These are phyloP conservation scores for Austrofundulus limnaeus DNA, from an alignment of 2,113 vertebrate species.

Conservation along the genomic window DNA sequence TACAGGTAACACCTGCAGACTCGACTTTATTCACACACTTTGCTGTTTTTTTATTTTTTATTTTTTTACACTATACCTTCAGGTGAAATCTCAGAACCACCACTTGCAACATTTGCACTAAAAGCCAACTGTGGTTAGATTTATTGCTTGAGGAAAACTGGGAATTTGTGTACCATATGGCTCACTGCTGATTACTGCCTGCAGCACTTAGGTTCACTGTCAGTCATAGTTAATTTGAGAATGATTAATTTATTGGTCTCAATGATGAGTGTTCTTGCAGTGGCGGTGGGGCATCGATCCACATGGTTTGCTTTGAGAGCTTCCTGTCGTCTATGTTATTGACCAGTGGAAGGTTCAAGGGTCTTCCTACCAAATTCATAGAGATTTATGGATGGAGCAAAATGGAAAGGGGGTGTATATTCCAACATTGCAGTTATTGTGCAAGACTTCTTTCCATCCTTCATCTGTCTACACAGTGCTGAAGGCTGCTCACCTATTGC, in stretches of 20 bases:
- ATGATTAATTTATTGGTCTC: conserved; percentile 51
- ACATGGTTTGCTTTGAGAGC: conserved; percentile 30
- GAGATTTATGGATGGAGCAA: conserved; percentile 7
- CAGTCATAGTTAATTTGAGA: conserved; percentile 51
- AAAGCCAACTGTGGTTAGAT: conserved; percentile 5
- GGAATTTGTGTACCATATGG: conserved; percentile 32
- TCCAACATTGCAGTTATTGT: conserved; percentile 3
- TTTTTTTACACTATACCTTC: neutral
- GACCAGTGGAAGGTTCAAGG: conserved; percentile 37
- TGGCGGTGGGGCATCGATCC: conserved; percentile 25
- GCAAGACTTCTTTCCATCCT: neutral
- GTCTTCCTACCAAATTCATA: conserved; percentile 9
- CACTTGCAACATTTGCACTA: conserved; percentile 14
- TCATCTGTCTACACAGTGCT: conserved; percentile 5
- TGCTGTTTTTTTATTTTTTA: too few relatives aligned
- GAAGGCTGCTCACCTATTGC: conserved; percentile 16
- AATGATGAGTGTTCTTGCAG: conserved; percentile 35
- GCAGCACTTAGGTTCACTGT: conserved; percentile 42
- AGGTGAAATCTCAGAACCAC: conserved; percentile 15
- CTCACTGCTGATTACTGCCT: conserved; percentile 29
- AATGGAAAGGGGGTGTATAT: neutral
- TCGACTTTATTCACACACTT: conserved; percentile 12
- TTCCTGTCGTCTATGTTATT: conserved; percentile 41
- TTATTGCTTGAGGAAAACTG: conserved; percentile 17
- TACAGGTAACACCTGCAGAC: conserved; percentile 82